A percentile compares a stretch with the other conserved stretches of the same genome.
Conservation (phyloP, 2,113 vertebrate species). For the Isurus oxyrinchus region DNA sequence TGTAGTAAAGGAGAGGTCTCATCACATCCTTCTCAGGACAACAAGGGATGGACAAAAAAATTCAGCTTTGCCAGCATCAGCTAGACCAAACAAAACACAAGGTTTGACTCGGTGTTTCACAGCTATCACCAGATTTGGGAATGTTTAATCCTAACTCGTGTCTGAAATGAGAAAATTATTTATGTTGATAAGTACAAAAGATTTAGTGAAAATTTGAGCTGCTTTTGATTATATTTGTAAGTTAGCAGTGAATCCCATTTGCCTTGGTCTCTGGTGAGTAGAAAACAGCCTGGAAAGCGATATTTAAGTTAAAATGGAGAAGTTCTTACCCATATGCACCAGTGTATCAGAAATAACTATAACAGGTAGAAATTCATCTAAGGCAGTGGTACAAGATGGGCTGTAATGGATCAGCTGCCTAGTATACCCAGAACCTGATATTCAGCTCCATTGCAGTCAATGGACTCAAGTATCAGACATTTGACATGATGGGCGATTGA, state of each 20-base stretch:
- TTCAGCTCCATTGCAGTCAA: too few species aligned
- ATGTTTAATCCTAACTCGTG: not conserved
- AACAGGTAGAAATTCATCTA: too few species aligned
- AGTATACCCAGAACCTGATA: too few species aligned
- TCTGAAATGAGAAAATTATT: not conserved
- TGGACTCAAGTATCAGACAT: too few species aligned
- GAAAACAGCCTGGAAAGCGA: not conserved
- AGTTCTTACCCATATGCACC: not conserved
- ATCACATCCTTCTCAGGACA: not conserved
- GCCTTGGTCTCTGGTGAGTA: too few species aligned
- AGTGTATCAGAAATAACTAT: not conserved
- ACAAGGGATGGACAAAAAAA: too few species aligned
- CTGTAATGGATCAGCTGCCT: too few species aligned
- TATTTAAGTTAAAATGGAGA: not conserved
- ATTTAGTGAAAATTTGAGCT: not conserved
- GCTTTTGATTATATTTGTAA: not conserved
- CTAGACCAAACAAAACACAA: not conserved
- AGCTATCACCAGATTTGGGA: not conserved
- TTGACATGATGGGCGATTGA: too few species aligned
- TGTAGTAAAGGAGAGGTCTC: not conserved
- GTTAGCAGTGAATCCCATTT: not conserved
- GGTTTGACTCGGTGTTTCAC: not conserved
- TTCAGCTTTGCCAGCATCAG: not conserved
- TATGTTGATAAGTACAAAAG: not conserved
- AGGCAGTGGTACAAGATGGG: too few species aligned